A percentile compares a stretch with the other conserved stretches of the same genome.
These are phyloP conservation scores for Perca flavescens DNA, from an alignment of 2,113 vertebrate genomes.

Conservation along the genomic window DNA sequence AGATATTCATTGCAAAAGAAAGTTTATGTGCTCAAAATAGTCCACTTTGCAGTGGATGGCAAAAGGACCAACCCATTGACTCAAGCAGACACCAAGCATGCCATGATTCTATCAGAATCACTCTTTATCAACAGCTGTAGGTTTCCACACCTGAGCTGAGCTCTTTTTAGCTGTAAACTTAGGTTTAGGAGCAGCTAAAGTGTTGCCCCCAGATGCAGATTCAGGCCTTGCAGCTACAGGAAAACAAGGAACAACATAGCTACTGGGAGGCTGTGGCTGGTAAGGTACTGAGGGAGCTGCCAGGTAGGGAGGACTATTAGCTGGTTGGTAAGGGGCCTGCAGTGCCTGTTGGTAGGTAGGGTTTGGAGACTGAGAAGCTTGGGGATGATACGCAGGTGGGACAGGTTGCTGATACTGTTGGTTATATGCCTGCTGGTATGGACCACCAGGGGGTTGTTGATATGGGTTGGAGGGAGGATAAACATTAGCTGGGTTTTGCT, in stretches of 20 bases:
- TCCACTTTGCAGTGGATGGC: slow-evolving; percentile 19
- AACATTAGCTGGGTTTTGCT: slow-evolving; percentile 71
- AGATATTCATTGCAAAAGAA: slow-evolving; percentile 4
- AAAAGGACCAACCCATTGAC: slow-evolving; percentile 36
- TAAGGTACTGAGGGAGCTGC: slow-evolving; percentile 78
- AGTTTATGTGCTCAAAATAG: slow-evolving; percentile 24
- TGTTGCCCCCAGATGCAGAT: slow-evolving; percentile 75
- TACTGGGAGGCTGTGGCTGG: slow-evolving; percentile 70
- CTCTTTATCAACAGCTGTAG: slow-evolving; percentile 88
- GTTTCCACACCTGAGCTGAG: slow-evolving; percentile 97
- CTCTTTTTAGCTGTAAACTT: slow-evolving; percentile 96
- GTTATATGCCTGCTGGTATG: slow-evolving; percentile 77
- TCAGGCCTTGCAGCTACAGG: slow-evolving; percentile 88
- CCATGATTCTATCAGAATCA: slow-evolving; percentile 53
- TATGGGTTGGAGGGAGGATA: slow-evolving; percentile 73
- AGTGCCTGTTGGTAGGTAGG: slow-evolving; percentile 70
- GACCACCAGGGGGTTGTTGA: slow-evolving; percentile 66
- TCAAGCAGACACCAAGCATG: slow-evolving; percentile 10
- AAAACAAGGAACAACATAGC: slow-evolving; percentile 77
- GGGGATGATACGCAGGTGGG: slow-evolving; percentile 72
- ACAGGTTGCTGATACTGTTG: slow-evolving; percentile 76
- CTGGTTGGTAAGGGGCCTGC: slow-evolving; percentile 74
- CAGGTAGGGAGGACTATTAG: slow-evolving; percentile 75
- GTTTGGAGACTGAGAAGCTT: slow-evolving; percentile 66
- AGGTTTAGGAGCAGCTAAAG: slow-evolving; percentile 90